A percentile compares a stretch with the other conserved stretches of the same genome.
Conservation (phyloP, 2,888 invertebrate species). For the Apodemia arnacis region DNA sequence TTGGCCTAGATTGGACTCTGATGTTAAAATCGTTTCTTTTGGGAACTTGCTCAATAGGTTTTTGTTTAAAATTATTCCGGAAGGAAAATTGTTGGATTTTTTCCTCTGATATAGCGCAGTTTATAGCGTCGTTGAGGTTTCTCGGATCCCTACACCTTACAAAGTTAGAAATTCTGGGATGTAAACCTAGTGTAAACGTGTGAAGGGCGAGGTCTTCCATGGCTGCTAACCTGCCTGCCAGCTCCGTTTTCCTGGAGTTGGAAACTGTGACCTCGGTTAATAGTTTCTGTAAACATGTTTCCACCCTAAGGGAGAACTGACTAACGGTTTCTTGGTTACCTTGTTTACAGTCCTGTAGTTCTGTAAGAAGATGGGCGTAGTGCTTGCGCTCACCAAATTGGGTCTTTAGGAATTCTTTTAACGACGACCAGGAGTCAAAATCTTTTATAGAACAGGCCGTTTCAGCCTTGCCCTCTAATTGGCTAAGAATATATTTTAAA, state of each 20-base stretch:
- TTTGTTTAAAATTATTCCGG: neutral
- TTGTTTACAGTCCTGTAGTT: neutral
- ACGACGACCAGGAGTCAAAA: neutral
- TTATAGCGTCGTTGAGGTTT: no score
- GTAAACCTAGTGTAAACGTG: no score
- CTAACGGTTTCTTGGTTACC: neutral
- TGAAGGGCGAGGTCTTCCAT: no score
- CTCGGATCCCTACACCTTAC: no score
- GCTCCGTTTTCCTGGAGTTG: no score
- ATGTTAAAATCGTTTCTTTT: neutral
- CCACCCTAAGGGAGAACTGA: no score
- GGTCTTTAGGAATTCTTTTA: neutral
- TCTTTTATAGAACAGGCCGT: neutral
- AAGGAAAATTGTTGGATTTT: neutral
- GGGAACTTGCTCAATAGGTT: neutral
- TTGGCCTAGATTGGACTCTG: neutral
- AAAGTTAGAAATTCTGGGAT: no score
- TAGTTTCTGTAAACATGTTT: neutral
- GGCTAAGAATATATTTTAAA: neutral
- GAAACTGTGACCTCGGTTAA: neutral
- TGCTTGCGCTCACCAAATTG: neutral
- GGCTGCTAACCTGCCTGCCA: no score
- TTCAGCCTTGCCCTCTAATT: constrained; percentile 1
- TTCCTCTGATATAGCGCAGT: no score
- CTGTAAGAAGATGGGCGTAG: neutral